Percentiles rank a stretch among this genome's conserved stretches.
Conservation (phyloP, 2,113 vertebrate genomes). For the Felis chaus region DNA sequence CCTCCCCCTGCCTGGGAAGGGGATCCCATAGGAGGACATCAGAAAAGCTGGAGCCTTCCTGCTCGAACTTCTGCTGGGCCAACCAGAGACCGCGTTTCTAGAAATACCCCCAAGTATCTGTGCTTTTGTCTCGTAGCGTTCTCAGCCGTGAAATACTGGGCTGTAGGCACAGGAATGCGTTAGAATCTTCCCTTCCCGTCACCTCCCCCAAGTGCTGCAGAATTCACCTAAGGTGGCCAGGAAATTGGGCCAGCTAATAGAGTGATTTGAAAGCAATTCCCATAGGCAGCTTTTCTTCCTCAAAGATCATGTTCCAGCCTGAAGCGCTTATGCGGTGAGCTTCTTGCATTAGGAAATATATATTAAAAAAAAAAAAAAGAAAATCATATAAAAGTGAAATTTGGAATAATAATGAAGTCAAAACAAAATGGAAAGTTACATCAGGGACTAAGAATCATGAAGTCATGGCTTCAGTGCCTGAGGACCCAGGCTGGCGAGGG, state of each 20-base stretch:
- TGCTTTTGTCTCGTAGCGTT: background rate
- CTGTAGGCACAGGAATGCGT: background rate
- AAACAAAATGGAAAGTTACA: conserved; percentile 2
- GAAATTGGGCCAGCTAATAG: conserved; percentile 14
- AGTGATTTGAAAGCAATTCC: conserved; percentile 19
- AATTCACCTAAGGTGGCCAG: background rate
- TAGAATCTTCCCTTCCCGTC: background rate
- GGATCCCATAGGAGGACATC: accelerated
- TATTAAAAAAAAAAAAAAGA: background rate
- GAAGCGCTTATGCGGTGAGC: background rate
- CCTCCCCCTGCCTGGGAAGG: background rate
- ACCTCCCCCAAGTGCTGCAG: background rate
- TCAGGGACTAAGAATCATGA: background rate
- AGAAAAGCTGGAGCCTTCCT: too few relatives aligned
- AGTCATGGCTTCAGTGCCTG: background rate
- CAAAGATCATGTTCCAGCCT: background rate
- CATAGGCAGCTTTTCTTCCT: conserved; percentile 24
- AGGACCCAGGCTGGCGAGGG: background rate
- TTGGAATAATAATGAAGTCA: background rate
- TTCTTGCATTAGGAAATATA: conserved; percentile 27
- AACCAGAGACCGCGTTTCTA: background rate
- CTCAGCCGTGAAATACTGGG: background rate
- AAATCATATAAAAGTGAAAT: background rate
- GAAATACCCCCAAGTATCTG: background rate
- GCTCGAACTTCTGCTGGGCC: background rate